Conservation (phyloP, 1,140 invertebrate genomes). For the Anthonomus grandis region DNA sequence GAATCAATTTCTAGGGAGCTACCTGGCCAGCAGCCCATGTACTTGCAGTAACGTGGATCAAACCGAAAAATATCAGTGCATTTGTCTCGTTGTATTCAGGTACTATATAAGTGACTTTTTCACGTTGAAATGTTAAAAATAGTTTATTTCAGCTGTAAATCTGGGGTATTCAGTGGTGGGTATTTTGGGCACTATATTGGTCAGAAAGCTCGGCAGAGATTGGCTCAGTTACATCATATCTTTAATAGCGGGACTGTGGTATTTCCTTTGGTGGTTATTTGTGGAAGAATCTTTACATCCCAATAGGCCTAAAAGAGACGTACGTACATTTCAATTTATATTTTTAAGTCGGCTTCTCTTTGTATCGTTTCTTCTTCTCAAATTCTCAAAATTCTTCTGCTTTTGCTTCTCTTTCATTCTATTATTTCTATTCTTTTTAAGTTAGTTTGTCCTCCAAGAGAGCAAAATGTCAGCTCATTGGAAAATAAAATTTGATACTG, state of each 20-base stretch:
- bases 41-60: slow-evolving; percentile 60
- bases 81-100: slow-evolving; percentile 59
- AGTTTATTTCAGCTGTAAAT: slow-evolving; percentile 51
- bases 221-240: slow-evolving; percentile 60
- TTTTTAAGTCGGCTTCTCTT: not conserved
- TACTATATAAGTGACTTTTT: slow-evolving; percentile 28
- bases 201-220: slow-evolving; percentile 54
- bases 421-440: too few species aligned
- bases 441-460: too few species aligned
- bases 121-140: not conserved
- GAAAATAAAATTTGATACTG: too few species aligned
- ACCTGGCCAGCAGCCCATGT: slow-evolving; percentile 60
- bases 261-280: slow-evolving; percentile 63
- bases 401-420: too few species aligned
- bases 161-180: slow-evolving; percentile 57
- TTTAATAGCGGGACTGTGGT: slow-evolving; percentile 60
- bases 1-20: slow-evolving; percentile 53
- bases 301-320: slow-evolving; percentile 45
- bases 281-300: slow-evolving; percentile 58
- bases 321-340: slow-evolving; percentile 21
- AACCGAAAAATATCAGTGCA: slow-evolving; percentile 55
- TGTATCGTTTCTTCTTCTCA: not conserved
- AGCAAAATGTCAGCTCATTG: too few species aligned
- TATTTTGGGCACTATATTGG: slow-evolving; percentile 54
- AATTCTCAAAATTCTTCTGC: too few species aligned